Conservation (phyloP, 2,113 vertebrate species). For the Okapia johnstoni region DNA sequence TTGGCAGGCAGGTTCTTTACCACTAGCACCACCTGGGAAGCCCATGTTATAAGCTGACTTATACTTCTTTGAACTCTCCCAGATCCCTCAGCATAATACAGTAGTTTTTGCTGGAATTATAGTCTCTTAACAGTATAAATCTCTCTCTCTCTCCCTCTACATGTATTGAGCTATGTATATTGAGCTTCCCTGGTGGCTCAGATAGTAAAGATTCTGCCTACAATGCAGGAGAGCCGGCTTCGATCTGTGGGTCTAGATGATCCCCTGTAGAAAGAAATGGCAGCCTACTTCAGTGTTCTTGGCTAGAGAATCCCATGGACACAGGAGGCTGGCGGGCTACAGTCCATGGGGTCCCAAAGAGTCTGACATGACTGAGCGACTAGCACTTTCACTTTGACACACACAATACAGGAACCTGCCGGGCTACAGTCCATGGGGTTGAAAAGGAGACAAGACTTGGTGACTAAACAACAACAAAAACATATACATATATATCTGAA, state of each 20-base stretch:
- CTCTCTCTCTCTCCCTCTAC: background rate
- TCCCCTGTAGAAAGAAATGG: background rate
- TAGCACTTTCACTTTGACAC: background rate
- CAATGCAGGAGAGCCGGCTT: background rate
- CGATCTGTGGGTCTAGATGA: background rate
- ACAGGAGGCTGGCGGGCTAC: background rate
- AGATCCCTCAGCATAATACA: background rate
- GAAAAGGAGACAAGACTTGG: background rate
- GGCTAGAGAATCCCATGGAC: background rate
- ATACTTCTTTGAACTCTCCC: background rate
- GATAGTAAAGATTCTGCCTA: background rate
- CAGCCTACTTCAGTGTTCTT: background rate
- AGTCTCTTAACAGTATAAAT: background rate
- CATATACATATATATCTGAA: background rate
- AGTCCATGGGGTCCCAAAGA: background rate
- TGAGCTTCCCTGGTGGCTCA: background rate
- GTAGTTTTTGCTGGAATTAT: background rate
- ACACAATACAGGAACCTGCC: background rate
- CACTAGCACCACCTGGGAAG: background rate
- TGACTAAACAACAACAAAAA: background rate
- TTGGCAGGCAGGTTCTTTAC: background rate
- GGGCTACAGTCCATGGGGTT: background rate
- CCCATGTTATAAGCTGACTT: background rate
- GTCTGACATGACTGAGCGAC: background rate
- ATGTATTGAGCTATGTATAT: background rate